These are phyloP conservation scores for Pygoscelis adeliae DNA, from an alignment of 2,113 vertebrate genomes.

Conservation along the genomic window DNA sequence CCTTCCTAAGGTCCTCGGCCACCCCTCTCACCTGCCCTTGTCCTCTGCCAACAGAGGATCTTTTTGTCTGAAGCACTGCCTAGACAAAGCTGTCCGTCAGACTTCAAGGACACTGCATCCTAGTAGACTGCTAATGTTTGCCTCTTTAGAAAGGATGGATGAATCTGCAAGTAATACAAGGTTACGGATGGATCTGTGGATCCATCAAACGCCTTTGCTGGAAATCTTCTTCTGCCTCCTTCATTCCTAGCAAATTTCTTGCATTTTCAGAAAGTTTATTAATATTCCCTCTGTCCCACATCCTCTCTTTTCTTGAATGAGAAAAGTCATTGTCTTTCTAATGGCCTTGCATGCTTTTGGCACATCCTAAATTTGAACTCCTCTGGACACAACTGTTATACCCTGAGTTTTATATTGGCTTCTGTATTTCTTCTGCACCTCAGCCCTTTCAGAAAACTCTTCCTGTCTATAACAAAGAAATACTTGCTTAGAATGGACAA, in stretches of 20 bases:
- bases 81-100: background rate
- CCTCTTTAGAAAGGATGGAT: background rate
- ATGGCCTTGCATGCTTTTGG: background rate
- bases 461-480: background rate
- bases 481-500: background rate
- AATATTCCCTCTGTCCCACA: background rate
- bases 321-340: background rate
- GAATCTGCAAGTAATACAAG: background rate
- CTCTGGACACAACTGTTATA: background rate
- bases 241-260: background rate
- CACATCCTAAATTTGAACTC: background rate
- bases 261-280: background rate
- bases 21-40: background rate
- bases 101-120: background rate
- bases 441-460: background rate
- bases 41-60: background rate
- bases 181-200: background rate
- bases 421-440: background rate
- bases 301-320: background rate
- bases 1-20: background rate
- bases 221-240: background rate
- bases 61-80: background rate
- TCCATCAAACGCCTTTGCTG: background rate
- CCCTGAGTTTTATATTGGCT: background rate
- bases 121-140: background rate